Conservation (phyloP, 1,140 invertebrate species). For the Heliconius eleuchia region DNA sequence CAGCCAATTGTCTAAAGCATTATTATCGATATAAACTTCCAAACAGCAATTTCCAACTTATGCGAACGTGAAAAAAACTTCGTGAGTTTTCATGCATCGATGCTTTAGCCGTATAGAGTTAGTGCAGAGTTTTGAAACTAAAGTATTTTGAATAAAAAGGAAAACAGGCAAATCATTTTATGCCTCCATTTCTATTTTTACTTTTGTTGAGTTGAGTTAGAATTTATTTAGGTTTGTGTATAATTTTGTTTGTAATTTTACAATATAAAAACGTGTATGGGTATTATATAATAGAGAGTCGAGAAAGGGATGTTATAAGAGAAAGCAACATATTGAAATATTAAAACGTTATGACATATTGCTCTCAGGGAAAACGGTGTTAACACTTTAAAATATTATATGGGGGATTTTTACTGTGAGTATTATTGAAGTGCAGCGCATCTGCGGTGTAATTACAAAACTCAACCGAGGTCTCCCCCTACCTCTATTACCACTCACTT, state of each 20-base stretch:
- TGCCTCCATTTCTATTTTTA: neutral
- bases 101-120: neutral
- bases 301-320: too few species aligned
- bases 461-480: too few species aligned
- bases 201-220: neutral
- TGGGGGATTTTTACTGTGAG: neutral
- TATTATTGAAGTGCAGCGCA: neutral
- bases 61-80: neutral
- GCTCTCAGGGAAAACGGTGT: too few species aligned
- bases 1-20: neutral
- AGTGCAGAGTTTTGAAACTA: neutral
- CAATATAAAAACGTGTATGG: too few species aligned
- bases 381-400: neutral
- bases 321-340: too few species aligned
- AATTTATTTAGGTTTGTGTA: too few species aligned
- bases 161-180: neutral
- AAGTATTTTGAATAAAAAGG: neutral
- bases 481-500: too few species aligned
- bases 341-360: too few species aligned
- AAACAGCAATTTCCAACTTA: neutral
- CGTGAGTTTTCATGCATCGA: neutral
- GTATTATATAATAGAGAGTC: too few species aligned
- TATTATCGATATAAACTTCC: neutral
- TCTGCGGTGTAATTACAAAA: neutral
- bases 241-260: too few species aligned